Evolutionary conservation across 1,140 invertebrate genomes (phyloP), one percentile per base, ranked within the genome.

Genomic region (Holotrichia oblita): DNA sequence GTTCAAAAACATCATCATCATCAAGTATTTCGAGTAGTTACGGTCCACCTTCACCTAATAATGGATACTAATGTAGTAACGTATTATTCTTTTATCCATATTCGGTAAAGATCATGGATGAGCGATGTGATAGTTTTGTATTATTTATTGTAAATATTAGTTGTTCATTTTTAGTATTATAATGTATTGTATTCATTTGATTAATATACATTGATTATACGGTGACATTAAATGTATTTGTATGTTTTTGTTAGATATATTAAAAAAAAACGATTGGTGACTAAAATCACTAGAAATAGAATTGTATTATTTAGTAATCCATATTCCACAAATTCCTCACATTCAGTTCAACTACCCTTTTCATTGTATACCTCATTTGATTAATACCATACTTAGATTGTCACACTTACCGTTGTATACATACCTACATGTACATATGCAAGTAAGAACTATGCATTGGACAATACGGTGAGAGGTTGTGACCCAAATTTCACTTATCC

Each of bases 401-500:
- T 74, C 73, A 42, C 73, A 17, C 14, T 24, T 74, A 74, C 14
- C 22, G 73, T 40, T 22, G n/a, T 22, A 34, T 41, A 41, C 69
- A 73, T 27, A 40, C 34, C 12, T n/a, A 27, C 17, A 27, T 44
- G n/a, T n/a, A n/a, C n/a, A 34, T 34, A 4, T 34, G 22, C 40
- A 42, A 76, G 74, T 55, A 76, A 55, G 12, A 55, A 55, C 17
- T 69, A 69, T 27, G 20, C 61, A 27, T 69, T 69, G 61, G 73
- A 74, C 73, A 74, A 74, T 42, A 44, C 73, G 73, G 73, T 69
- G 76, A 79, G 78, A 79, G 78, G 78, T 79, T 79, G 41, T 79
- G 78, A 79, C 78, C 78, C 78, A 48, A 79, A 79, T 79, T 79
- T 79, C 78, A 79, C 78, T 79, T 79, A 76, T 76, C 48, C 64